A percentile compares a stretch with the other conserved stretches of the same genome.
phyloP scores from a whole-genome alignment of 2,888 invertebrate genomes.

The Orthosia gracilis region DNA sequence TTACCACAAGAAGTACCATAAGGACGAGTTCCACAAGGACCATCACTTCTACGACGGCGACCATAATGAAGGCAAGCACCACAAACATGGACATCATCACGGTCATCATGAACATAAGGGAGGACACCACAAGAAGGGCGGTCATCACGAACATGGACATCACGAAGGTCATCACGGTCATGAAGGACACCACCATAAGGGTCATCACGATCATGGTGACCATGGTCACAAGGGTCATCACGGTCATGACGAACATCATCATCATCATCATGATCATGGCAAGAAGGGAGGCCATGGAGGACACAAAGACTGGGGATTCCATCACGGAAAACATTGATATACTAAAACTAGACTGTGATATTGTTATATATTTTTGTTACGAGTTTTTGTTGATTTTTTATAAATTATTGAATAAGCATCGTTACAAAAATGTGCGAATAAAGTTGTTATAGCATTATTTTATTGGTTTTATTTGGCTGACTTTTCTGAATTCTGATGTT shows the following conservation, averaged over 20 bases:
- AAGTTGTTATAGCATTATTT: slow-evolving; percentile 47
- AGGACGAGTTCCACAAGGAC: slow-evolving; percentile 87
- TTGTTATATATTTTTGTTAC: slow-evolving; percentile 74
- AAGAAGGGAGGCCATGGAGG: slow-evolving; percentile 86
- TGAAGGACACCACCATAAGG: slow-evolving; percentile 85
- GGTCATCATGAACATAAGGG: slow-evolving; percentile 85
- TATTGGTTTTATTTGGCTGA: background rate
- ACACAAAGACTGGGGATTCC: slow-evolving; percentile 87
- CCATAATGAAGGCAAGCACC: slow-evolving; percentile 86
- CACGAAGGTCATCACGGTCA: slow-evolving; percentile 86
- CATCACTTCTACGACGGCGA: slow-evolving; percentile 88
- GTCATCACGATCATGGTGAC: slow-evolving; percentile 84
- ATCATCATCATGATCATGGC: slow-evolving; percentile 86
- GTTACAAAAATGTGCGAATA: slow-evolving; percentile 62
- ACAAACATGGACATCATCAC: slow-evolving; percentile 86
- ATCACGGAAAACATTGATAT: slow-evolving; percentile 86
- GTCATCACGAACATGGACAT: slow-evolving; percentile 85
- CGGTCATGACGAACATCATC: slow-evolving; percentile 87
- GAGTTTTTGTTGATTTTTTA: slow-evolving; percentile 76
- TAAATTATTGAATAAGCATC: slow-evolving; percentile 70
- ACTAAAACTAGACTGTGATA: slow-evolving; percentile 83
- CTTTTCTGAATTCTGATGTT: background rate
- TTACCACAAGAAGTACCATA: slow-evolving; percentile 88
- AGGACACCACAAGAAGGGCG: slow-evolving; percentile 87
- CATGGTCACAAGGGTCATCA: slow-evolving; percentile 87